These are phyloP conservation scores for Neolamprologus tretocephalus DNA, from an alignment of 2,113 vertebrate species.

Conservation along the genomic window DNA sequence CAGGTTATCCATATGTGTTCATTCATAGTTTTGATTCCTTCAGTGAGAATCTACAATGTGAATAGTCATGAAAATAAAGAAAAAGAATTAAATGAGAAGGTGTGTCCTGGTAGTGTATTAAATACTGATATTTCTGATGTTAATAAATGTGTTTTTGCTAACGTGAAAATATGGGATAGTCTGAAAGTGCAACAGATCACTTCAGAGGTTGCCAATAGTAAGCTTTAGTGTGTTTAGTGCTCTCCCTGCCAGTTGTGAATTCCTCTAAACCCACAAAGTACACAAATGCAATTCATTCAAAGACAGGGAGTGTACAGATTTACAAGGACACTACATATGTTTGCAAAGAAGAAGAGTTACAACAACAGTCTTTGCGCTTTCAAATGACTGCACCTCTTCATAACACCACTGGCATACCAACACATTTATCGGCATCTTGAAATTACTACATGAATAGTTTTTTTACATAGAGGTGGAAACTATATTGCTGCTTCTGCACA, in stretches of 20 bases:
- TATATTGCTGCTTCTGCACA: fast-evolving
- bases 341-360: background rate
- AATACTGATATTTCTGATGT: fast-evolving
- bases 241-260: background rate
- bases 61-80: background rate
- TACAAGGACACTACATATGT: background rate
- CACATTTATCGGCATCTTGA: background rate
- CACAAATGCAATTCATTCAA: background rate
- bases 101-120: background rate
- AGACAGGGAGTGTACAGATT: fast-evolving
- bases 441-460: fast-evolving
- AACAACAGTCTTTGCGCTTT: background rate
- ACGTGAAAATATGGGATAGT: fast-evolving
- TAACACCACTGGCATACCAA: background rate
- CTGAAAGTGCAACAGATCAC: background rate
- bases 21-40: background rate
- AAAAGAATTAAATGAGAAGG: background rate
- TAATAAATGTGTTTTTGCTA: background rate
- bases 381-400: background rate
- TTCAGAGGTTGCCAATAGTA: background rate
- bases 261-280: background rate
- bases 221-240: fast-evolving
- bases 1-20: fast-evolving
- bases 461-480: fast-evolving
- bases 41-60: fast-evolving